phyloP scores from a whole-genome alignment of 2,888 invertebrate genomes.

The Lypha dubia region DNA sequence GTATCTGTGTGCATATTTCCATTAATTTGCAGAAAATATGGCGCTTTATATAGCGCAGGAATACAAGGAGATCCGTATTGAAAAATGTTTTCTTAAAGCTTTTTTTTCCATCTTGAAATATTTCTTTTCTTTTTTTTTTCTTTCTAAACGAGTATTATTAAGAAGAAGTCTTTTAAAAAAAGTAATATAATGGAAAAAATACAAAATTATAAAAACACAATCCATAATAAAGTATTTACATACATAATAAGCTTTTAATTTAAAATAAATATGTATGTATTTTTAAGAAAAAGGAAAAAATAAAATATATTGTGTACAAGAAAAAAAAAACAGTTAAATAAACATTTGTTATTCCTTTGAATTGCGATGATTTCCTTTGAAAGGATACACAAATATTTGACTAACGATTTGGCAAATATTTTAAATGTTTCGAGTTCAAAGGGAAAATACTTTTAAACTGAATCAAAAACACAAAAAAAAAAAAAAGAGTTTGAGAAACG shows the following conservation, averaged over 20 bases:
- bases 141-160: background rate
- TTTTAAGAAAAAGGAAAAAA: background rate
- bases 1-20: slow-evolving; percentile 2
- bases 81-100: background rate
- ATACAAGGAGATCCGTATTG: background rate
- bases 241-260: slow-evolving; percentile 56
- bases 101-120: background rate
- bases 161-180: slow-evolving; percentile 1
- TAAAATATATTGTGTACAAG: background rate
- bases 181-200: slow-evolving; percentile 4
- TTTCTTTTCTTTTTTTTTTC: no score
- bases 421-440: slow-evolving; percentile 8
- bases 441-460: background rate
- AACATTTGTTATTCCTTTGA: slow-evolving; percentile 35
- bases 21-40: slow-evolving; percentile 58
- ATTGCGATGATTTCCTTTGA: background rate
- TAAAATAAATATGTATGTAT: slow-evolving; percentile 10
- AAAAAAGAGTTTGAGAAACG: background rate
- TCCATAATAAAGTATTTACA: slow-evolving; percentile 43
- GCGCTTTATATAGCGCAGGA: background rate
- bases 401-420: slow-evolving; percentile 6
- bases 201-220: slow-evolving; percentile 3
- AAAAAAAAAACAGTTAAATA: slow-evolving; percentile 31
- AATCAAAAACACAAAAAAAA: background rate
- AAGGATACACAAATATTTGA: slow-evolving; percentile 30